A percentile compares a stretch with the other conserved stretches of the same genome.
Evolutionary conservation across 2,113 vertebrate species (phyloP).

Genomic region (Tiliqua scincoides): DNA sequence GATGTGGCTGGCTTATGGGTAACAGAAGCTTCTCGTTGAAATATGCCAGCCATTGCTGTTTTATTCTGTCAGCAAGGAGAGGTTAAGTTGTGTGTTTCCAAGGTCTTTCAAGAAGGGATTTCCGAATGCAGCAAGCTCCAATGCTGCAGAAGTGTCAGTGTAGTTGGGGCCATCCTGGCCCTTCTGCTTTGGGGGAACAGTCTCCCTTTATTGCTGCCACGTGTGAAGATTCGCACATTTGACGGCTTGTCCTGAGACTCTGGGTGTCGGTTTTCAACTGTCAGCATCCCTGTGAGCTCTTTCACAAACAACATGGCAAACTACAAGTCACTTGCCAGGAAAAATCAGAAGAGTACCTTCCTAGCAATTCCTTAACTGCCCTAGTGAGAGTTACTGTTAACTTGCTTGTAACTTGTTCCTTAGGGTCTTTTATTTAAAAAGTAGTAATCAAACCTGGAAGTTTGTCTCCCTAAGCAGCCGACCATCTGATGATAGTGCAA

Average conservation of each 20-base stretch:
- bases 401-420: neutral
- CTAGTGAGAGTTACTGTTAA: neutral
- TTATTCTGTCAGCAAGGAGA: neutral
- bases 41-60: neutral
- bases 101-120: neutral
- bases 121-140: neutral
- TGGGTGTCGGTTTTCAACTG: neutral
- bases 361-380: neutral
- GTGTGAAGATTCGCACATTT: neutral
- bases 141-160: neutral
- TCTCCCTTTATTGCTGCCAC: neutral
- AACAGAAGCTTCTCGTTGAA: slow-evolving; percentile 29
- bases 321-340: too few species aligned
- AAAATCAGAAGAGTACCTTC: neutral
- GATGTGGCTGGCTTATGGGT: neutral
- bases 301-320: neutral
- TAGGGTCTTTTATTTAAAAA: neutral
- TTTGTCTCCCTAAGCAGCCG: neutral
- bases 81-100: neutral
- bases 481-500: neutral
- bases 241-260: neutral
- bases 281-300: neutral
- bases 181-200: neutral
- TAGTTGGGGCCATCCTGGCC: neutral
- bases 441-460: neutral